Percentiles rank a stretch among this genome's conserved stretches.
phyloP scores from a whole-genome alignment of 2,113 vertebrate species.

The Myrmophylax atrothorax region DNA sequence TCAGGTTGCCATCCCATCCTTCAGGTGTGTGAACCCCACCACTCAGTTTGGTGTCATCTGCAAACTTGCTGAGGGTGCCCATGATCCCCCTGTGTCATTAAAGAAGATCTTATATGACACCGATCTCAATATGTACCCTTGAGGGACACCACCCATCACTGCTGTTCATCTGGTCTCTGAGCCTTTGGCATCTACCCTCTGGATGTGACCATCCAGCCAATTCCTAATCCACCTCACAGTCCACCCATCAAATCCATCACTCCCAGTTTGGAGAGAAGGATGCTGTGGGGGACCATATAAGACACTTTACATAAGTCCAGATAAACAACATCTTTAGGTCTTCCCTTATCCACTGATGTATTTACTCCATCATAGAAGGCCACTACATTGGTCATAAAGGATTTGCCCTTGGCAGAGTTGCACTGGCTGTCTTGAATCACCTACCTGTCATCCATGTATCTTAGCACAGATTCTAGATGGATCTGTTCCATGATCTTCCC shows the following conservation, averaged over 20 bases:
- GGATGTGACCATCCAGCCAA: neutral
- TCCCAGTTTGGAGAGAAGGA: neutral
- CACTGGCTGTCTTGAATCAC: neutral
- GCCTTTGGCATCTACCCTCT: neutral
- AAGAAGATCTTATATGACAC: neutral
- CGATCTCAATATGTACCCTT: too few species aligned
- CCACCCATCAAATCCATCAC: neutral
- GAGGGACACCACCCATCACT: neutral
- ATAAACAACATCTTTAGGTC: neutral
- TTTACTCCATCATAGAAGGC: neutral
- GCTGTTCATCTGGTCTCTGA: neutral
- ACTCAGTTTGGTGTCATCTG: neutral
- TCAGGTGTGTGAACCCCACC: neutral
- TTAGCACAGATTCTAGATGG: neutral
- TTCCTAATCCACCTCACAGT: neutral
- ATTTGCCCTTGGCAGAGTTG: neutral
- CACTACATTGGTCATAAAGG: neutral
- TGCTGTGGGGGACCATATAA: neutral
- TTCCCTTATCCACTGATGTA: neutral
- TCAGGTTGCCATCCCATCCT: neutral
- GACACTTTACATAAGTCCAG: neutral
- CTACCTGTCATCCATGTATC: neutral
- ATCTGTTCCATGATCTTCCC: neutral
- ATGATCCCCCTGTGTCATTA: neutral
- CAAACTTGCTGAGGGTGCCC: neutral